These are phyloP conservation scores for Platycheirus albimanus DNA, from an alignment of 2,888 invertebrate species.

Conservation along the genomic window DNA sequence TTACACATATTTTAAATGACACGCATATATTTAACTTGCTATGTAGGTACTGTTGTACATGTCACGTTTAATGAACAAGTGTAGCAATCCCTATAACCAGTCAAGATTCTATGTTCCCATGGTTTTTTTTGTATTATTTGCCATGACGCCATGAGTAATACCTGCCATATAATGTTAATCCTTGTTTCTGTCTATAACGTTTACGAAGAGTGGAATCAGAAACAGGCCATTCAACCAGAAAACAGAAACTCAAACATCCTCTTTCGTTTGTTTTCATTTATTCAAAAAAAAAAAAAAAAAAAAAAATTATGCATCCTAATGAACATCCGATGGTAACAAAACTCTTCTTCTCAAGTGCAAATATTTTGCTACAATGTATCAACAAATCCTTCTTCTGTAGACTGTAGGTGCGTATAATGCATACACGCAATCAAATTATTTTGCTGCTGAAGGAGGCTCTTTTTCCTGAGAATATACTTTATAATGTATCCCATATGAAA, in stretches of 20 bases:
- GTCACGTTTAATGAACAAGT: too few species aligned
- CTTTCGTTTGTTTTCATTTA: not conserved
- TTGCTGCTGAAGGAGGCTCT: constrained; percentile 35
- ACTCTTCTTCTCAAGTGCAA: not conserved
- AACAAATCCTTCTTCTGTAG: constrained; percentile 17
- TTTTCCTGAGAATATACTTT: not conserved
- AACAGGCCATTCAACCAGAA: constrained; percentile 12
- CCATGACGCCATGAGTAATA: constrained; percentile 8
- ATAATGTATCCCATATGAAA: not conserved
- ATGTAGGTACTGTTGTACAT: too few species aligned
- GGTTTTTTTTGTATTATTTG: not conserved
- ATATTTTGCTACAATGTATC: constrained; percentile 21
- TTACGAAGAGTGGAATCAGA: too few species aligned
- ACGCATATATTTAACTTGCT: too few species aligned
- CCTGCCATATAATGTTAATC: constrained; percentile 18
- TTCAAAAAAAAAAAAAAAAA: too few species aligned
- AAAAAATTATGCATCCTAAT: not conserved
- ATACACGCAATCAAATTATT: constrained; percentile 53
- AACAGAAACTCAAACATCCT: constrained; percentile 27
- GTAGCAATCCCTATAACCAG: not conserved
- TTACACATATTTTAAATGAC: too few species aligned
- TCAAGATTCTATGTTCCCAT: not conserved
- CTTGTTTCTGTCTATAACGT: constrained; percentile 16
- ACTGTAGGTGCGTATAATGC: constrained; percentile 28
- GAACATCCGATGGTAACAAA: not conserved